Percentiles rank a stretch among this genome's conserved stretches.
phyloP scores from a whole-genome alignment of 2,888 invertebrate species.

The Nymphalis polychloros region DNA sequence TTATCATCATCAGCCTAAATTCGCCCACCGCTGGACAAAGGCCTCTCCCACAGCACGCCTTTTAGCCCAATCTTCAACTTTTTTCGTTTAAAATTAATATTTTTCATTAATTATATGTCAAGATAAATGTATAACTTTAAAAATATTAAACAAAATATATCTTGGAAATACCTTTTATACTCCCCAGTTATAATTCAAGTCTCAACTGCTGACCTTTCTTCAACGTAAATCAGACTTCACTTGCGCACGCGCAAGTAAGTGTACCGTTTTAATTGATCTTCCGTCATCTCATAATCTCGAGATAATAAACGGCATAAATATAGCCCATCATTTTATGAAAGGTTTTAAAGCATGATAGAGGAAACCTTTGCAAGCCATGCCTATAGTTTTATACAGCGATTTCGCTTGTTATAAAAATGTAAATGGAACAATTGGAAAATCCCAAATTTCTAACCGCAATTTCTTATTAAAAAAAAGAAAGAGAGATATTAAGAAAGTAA shows the following conservation, averaged over 20 bases:
- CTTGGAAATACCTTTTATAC: not conserved
- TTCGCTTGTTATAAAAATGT: not conserved
- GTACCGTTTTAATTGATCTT: conserved; percentile 37
- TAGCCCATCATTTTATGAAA: conserved; percentile 13
- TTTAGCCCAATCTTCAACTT: too few relatives aligned
- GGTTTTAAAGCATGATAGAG: conserved; percentile 9
- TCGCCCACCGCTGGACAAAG: too few relatives aligned
- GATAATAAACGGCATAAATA: conserved; percentile 20
- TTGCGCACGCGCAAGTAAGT: conserved; percentile 33
- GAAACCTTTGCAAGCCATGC: not conserved
- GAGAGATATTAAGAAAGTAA: too few relatives aligned
- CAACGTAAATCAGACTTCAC: conserved; percentile 41
- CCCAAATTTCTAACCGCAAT: too few relatives aligned
- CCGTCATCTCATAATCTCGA: conserved; percentile 27
- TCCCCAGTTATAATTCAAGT: conserved; percentile 33
- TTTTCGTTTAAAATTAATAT: too few relatives aligned
- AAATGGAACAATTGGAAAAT: too few relatives aligned
- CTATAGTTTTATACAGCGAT: not conserved
- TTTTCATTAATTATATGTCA: not conserved
- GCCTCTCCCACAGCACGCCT: too few relatives aligned
- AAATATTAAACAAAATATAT: not conserved
- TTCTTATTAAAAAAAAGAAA: not conserved
- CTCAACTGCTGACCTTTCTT: conserved; percentile 35
- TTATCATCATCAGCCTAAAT: too few relatives aligned
- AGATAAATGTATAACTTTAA: not conserved